These are phyloP conservation scores for Phasianus colchicus DNA, from an alignment of 2,113 vertebrate genomes.

Conservation along the genomic window DNA sequence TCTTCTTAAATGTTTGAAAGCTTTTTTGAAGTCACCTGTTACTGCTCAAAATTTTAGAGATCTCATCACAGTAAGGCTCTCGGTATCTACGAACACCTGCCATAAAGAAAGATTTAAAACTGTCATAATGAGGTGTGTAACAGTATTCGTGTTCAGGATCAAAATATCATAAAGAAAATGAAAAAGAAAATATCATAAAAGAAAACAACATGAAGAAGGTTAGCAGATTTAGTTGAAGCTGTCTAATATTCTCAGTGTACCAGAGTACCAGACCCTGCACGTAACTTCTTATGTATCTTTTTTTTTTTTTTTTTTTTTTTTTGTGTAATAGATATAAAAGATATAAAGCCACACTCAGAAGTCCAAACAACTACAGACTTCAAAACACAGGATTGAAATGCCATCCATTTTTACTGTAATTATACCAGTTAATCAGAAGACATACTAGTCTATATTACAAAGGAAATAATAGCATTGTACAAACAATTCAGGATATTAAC, in stretches of 20 bases:
- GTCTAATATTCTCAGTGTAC: neutral
- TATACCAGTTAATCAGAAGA: neutral
- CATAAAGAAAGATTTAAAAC: neutral
- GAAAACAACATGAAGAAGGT: neutral
- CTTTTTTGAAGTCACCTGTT: neutral
- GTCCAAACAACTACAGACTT: neutral
- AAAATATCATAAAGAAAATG: neutral
- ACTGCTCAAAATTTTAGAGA: neutral
- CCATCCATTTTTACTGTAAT: neutral
- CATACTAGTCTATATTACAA: slow-evolving; percentile 12
- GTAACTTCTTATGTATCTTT: too few relatives aligned
- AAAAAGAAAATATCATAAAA: neutral
- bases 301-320: neutral
- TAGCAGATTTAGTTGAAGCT: neutral
- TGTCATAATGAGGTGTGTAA: neutral
- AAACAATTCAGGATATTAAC: slow-evolving; percentile 53
- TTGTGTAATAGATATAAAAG: neutral
- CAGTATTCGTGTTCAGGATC: neutral
- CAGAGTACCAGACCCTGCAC: too few relatives aligned
- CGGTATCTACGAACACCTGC: neutral
- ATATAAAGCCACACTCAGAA: neutral
- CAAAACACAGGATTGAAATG: neutral
- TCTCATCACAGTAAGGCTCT: neutral
- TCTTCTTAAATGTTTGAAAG: neutral
- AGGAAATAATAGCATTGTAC: slow-evolving; percentile 47